phyloP scores from a whole-genome alignment of 2,888 invertebrate species.

The Scaptomyza reducta region DNA sequence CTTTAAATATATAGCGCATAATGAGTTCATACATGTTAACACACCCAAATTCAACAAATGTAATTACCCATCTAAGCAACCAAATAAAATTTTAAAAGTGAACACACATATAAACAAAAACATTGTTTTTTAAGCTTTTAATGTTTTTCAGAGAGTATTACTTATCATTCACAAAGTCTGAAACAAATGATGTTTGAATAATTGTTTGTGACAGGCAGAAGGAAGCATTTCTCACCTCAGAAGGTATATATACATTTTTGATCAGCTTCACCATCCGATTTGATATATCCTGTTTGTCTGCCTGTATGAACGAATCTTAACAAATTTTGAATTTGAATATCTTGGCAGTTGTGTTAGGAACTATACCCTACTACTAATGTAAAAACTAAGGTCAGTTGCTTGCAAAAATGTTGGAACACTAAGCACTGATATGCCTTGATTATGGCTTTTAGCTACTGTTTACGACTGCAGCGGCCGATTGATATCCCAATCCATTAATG shows the following conservation, averaged over 20 bases:
- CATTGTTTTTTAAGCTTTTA: background rate
- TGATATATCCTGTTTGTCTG: too few relatives aligned
- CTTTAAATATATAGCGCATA: conserved; percentile 77
- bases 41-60: conserved; percentile 10
- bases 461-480: conserved; percentile 50
- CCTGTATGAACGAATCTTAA: too few relatives aligned
- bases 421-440: conserved; percentile 70
- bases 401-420: conserved; percentile 41
- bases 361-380: too few relatives aligned
- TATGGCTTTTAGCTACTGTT: conserved; percentile 74
- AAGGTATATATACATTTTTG: too few relatives aligned
- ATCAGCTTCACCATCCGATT: too few relatives aligned
- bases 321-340: too few relatives aligned
- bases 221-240: too few relatives aligned
- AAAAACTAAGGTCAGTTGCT: conserved; percentile 10
- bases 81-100: conserved; percentile 38
- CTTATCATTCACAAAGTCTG: background rate
- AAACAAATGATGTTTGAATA: too few relatives aligned
- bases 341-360: too few relatives aligned
- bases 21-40: conserved; percentile 71
- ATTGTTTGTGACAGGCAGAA: too few relatives aligned
- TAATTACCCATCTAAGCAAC: conserved; percentile 3
- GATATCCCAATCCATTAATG: conserved; percentile 72
- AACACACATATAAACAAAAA: background rate
- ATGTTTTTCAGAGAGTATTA: background rate